phyloP scores from a whole-genome alignment of 2,888 invertebrate genomes.

The Scrobipalpa atriplicella region DNA sequence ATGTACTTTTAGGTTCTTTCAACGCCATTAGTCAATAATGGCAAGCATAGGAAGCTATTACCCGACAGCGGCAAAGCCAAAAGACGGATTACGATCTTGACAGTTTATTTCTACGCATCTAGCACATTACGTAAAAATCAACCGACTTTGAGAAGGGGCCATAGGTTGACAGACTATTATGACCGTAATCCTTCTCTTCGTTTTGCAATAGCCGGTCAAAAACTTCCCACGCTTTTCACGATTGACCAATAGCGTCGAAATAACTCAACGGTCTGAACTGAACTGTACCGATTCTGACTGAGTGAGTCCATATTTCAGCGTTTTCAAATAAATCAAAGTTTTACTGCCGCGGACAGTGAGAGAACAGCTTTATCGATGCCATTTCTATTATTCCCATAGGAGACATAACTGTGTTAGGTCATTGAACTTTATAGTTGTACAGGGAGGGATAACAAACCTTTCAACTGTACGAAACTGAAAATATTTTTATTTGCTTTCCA shows the following conservation, averaged over 20 bases:
- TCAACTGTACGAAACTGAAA: neutral
- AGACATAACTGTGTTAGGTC: slow-evolving; percentile 6
- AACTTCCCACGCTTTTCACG: neutral
- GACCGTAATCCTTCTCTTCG: no score
- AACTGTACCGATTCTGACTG: slow-evolving; percentile 5
- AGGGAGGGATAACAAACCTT: neutral
- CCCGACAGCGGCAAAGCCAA: no score
- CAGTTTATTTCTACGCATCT: no score
- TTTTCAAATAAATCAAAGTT: slow-evolving; percentile 21
- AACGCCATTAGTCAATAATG: no score
- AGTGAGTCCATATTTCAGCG: slow-evolving; percentile 18
- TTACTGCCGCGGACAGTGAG: slow-evolving; percentile 20
- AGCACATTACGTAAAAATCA: no score
- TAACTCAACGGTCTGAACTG: slow-evolving; percentile 5
- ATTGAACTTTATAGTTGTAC: slow-evolving; percentile 23
- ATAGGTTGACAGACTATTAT: no score
- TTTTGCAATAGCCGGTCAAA: no score
- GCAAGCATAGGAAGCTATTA: no score
- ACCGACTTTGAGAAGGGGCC: no score
- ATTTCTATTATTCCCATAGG: slow-evolving; percentile 18
- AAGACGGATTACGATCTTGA: no score
- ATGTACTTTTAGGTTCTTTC: no score
- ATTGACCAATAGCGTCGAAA: slow-evolving; percentile 16
- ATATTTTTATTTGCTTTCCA: no score
- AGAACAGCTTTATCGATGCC: slow-evolving; percentile 15